A percentile compares a stretch with the other conserved stretches of the same genome.
Evolutionary conservation across 2,797 vertebrate genomes (phyloP).

Genomic region (Triplophysa bombifrons): DNA sequence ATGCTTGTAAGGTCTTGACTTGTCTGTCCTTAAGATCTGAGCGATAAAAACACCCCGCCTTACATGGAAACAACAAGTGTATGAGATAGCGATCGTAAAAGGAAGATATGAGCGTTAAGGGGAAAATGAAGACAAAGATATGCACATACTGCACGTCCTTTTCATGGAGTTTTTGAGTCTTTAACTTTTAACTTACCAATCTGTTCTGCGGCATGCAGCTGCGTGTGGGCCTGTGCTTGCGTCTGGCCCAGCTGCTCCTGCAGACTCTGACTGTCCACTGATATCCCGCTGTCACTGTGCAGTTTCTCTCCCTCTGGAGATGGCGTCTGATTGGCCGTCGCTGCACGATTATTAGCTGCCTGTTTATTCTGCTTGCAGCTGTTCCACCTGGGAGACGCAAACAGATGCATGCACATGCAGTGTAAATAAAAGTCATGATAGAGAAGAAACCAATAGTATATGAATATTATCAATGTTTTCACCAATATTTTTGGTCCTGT

Average conservation of each 20-base stretch:
- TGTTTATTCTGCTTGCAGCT: slow-evolving; percentile 98
- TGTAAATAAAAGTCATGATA: slow-evolving; percentile 5
- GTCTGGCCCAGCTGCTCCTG: slow-evolving; percentile 83
- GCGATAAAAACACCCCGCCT: slow-evolving; percentile 3
- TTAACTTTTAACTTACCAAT: slow-evolving; percentile 67
- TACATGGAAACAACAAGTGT: slow-evolving; percentile 22
- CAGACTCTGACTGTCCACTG: slow-evolving; percentile 95
- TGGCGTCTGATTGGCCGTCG: slow-evolving; percentile 90
- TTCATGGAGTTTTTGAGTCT: slow-evolving; percentile 17
- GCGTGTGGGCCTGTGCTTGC: slow-evolving; percentile 72
- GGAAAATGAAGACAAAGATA: not conserved
- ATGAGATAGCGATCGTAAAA: slow-evolving; percentile 3
- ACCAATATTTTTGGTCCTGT: too few relatives aligned
- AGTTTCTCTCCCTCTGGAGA: slow-evolving; percentile 96
- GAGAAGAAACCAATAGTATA: not conserved
- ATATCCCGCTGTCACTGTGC: slow-evolving; percentile 98
- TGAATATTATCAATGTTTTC: too few relatives aligned
- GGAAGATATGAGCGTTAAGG: not conserved
- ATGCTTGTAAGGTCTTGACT: slow-evolving; percentile 13
- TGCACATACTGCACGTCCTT: not conserved
- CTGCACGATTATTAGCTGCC: slow-evolving; percentile 88
- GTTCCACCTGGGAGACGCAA: slow-evolving; percentile 85
- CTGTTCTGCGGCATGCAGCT: slow-evolving; percentile 77
- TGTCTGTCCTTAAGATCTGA: slow-evolving; percentile 25
- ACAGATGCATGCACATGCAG: slow-evolving; percentile 22